Evolutionary conservation across 2,888 invertebrate genomes (phyloP), one percentile per base, ranked within the genome.

Genomic region (Taenaris catops): DNA sequence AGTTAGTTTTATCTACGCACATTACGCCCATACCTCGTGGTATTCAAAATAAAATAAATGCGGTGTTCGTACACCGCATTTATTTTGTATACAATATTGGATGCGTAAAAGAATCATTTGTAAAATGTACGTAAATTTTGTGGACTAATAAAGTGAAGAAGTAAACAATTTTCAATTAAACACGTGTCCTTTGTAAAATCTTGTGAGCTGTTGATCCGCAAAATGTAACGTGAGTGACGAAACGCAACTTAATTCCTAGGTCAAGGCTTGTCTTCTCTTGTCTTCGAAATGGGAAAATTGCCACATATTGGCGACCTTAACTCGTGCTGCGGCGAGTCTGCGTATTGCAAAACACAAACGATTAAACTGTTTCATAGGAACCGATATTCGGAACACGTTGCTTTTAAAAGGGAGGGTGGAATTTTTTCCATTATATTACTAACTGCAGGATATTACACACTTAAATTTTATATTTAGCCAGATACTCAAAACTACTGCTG

Each of bases 201-300:
- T 28, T 31, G 31, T 26, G 20, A 37, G 36, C 37, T 28, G 32
- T 40, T 43, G 17, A 38, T 25, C 34, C 67, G 67, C 69, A 67
- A 68, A 64, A 49, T 51, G 55, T 53, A 70, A 58, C 57, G 50
- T 47, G 56, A 59, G 53, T 84, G 79, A 72, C 73, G 83, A 84
- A 84, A 84, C 57, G 43, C 61, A 63, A 73, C 66, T 69, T 72
- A 70, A 78, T 66, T 81, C 86, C 80, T 86, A 84, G 84, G 86
- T 86, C 86, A 86, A 84, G 86, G 86, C 73, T 65, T 57, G 54
- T 61, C 70, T 75, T 78, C 65, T 81, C 83, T n/a, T n/a, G n/a
- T n/a, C n/a, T 76, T 84, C 83, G 79, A 80, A 86, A 78, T 81
- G 79, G 73, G 75, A 81, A 80, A 81, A 84, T 86, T 86, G 81